Conservation (phyloP, 2,113 vertebrate genomes). For the Poecile atricapillus region DNA sequence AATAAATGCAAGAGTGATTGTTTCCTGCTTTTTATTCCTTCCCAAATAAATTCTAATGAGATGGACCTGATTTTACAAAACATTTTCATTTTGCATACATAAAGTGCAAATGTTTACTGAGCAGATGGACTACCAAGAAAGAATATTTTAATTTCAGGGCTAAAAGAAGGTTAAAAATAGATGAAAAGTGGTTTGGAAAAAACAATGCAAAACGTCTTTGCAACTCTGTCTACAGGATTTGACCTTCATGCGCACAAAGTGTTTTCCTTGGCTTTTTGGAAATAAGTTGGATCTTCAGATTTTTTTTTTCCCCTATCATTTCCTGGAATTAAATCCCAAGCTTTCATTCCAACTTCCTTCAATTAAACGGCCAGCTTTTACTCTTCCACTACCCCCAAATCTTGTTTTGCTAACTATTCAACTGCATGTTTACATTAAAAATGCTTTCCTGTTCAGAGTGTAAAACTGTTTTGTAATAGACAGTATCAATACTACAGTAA, state of each 20-base stretch:
- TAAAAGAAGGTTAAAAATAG: not conserved
- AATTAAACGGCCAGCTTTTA: not conserved
- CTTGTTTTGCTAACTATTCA: not conserved
- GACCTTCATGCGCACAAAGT: not conserved
- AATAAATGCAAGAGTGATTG: accelerated
- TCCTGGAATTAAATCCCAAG: slow-evolving; percentile 28
- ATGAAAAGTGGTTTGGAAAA: not conserved
- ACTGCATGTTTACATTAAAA: not conserved
- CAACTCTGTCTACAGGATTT: not conserved
- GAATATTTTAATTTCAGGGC: not conserved
- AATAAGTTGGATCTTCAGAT: not conserved
- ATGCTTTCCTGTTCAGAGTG: not conserved
- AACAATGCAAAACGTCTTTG: not conserved
- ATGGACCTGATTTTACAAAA: not conserved
- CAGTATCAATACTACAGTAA: not conserved
- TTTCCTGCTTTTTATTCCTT: not conserved
- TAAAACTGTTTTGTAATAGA: not conserved
- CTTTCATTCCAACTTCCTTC: slow-evolving; percentile 19
- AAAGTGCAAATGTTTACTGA: not conserved
- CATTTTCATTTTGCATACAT: not conserved
- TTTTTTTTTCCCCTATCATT: not conserved
- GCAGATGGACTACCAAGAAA: not conserved
- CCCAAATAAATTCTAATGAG: not conserved
- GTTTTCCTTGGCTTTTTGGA: slow-evolving; percentile 14
- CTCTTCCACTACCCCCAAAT: not conserved